These are phyloP conservation scores for Rapana venosa DNA, from an alignment of 2,888 invertebrate genomes.

Conservation along the genomic window DNA sequence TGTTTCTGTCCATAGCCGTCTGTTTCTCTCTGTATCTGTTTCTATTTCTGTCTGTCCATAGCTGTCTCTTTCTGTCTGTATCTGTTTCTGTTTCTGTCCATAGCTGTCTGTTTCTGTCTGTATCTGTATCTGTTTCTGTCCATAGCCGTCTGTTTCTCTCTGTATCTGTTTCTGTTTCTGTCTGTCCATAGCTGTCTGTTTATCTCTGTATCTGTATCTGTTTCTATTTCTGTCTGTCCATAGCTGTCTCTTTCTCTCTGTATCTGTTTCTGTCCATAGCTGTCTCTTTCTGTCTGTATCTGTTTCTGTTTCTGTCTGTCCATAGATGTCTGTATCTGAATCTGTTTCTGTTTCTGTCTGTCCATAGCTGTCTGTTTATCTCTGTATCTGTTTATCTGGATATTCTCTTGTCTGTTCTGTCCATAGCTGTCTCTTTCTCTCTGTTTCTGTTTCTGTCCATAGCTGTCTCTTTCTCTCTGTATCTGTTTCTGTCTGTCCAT, in stretches of 20 bases:
- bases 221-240: not conserved
- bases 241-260: too few species aligned
- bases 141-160: too few species aligned
- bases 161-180: too few species aligned
- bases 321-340: too few species aligned
- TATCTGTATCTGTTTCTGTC: slow-evolving; percentile 29
- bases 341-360: too few species aligned
- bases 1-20: not conserved
- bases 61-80: too few species aligned
- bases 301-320: not conserved
- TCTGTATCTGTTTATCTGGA: slow-evolving; percentile 34
- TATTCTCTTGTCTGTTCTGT: not conserved
- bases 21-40: slow-evolving; percentile 35
- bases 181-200: not conserved
- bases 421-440: too few species aligned
- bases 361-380: slow-evolving; percentile 15
- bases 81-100: too few species aligned
- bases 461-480: slow-evolving; percentile 30
- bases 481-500: slow-evolving; percentile 27
- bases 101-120: slow-evolving; percentile 26
- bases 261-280: not conserved
- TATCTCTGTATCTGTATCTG: slow-evolving; percentile 35
- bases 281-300: slow-evolving; percentile 30
- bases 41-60: too few species aligned
- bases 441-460: too few species aligned